phyloP scores from a whole-genome alignment of 2,113 vertebrate species.

The Catharus minimus region DNA sequence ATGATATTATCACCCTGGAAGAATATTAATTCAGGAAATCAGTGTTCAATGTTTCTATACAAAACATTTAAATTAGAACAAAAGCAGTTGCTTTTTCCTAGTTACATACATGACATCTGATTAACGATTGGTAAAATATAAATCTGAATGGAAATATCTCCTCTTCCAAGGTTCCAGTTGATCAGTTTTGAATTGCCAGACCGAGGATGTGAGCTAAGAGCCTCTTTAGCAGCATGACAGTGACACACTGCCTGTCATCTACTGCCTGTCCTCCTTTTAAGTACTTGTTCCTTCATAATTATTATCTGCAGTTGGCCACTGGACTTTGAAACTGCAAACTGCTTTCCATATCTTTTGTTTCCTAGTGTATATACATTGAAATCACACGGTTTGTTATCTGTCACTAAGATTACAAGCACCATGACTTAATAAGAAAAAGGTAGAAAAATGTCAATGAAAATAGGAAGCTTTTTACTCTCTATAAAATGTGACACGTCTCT shows the following conservation, averaged over 20 bases:
- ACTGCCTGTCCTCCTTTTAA: background rate
- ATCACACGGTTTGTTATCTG: background rate
- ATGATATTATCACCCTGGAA: background rate
- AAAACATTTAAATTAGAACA: background rate
- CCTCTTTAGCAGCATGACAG: background rate
- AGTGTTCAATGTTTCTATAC: background rate
- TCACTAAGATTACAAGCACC: background rate
- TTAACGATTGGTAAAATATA: background rate
- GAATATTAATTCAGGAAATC: background rate
- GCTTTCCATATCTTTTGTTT: background rate
- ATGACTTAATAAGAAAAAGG: background rate
- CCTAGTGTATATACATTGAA: background rate
- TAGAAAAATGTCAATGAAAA: background rate
- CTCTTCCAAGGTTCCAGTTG: background rate
- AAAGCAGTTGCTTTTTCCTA: background rate
- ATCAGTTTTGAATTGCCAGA: background rate
- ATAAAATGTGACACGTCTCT: background rate
- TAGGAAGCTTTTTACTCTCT: background rate
- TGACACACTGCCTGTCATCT: background rate
- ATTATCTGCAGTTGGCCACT: background rate
- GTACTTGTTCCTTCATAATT: background rate
- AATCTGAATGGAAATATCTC: background rate
- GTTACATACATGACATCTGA: background rate
- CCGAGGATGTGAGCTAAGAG: background rate
- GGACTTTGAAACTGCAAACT: constrained; percentile 42